Base-by-base conservation (phyloP, 2,797 vertebrate genomes). In the Xerus rutilus region DNA sequence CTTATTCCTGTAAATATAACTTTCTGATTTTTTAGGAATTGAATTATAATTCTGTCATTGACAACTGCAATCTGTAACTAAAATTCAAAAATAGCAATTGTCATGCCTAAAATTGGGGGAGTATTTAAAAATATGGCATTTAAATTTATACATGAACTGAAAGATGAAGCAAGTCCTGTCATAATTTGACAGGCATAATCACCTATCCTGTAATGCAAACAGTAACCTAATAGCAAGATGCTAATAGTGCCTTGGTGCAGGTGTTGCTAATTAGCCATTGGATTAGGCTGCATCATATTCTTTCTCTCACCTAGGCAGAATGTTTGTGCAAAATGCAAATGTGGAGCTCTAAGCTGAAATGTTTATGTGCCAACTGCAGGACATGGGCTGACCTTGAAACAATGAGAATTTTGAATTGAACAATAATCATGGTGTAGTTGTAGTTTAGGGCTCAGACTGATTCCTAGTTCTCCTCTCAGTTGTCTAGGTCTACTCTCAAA, bases 151-250 rank as follows among this genome's bases (percentile, higher is more conserved):
- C 89, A 93, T 59, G 72, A 96, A 83, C 47, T 89, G 84, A 93
- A 62, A 95, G 89, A 67, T 5, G 49, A 96, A 93, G 72, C 87
- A 74, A 49, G 52, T 67, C 96, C 89, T 97, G 95, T 97, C 96
- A 97, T 49, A 49, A 65, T 76, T 85, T 97, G 96, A 97, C 97
- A 97, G 89, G 93, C 57, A 74, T 96, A 98, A 98, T 97, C 95
- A 96, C 91, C 94, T 92, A 79, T 25, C 88, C 79, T 93, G 49
- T 81, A 96, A 95, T 65, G 70, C 91, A 91, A 62, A 86, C 83
- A 81, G 93, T 86, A 88, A 91, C 69, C 78, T 96, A 95, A 95
- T 88, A 93, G 90, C 65, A 52, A 91, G 88, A 93, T 87, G 83
- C 45, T 83, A 91, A 96, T 92, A 17, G 11, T 23, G 32, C 28